Conservation (phyloP, 2,113 vertebrate species). For the Theropithecus gelada region DNA sequence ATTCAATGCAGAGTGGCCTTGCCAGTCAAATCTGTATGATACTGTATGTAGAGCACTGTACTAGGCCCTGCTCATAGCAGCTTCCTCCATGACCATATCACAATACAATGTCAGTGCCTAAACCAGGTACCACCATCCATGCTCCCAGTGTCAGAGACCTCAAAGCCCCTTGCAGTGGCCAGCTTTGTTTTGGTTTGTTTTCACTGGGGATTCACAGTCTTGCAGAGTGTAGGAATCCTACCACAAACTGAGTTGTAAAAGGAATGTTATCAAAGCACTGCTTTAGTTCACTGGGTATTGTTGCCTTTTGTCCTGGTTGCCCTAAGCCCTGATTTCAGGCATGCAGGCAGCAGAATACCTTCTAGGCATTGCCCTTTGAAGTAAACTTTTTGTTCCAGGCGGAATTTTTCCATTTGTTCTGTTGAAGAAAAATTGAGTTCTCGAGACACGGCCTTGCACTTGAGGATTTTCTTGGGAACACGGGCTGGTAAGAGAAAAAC, state of each 20-base stretch:
- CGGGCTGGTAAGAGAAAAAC: slow-evolving; percentile 88
- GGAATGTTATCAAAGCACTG: neutral
- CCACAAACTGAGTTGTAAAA: neutral
- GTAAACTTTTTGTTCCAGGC: slow-evolving; percentile 99
- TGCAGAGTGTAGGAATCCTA: neutral
- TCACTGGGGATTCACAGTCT: neutral
- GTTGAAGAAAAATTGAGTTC: slow-evolving; percentile 98
- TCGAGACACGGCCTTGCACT: slow-evolving; percentile 98
- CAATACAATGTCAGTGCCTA: neutral
- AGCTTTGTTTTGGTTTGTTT: neutral
- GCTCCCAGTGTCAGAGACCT: neutral
- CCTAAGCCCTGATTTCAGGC: neutral
- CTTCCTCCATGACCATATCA: neutral
- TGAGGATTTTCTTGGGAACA: slow-evolving; percentile 99
- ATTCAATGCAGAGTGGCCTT: neutral
- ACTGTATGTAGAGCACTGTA: neutral
- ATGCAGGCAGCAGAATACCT: slow-evolving; percentile 85
- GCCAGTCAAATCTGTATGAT: neutral
- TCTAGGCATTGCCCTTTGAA: slow-evolving; percentile 99
- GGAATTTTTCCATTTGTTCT: slow-evolving; percentile 99
- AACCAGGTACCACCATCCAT: neutral
- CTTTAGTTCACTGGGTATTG: neutral
- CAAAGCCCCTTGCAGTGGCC: neutral
- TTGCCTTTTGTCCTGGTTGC: neutral
- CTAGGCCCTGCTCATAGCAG: neutral